These are phyloP conservation scores for Platorchestia sp. DNA, from an alignment of 1,140 invertebrate genomes.

Conservation along the genomic window DNA sequence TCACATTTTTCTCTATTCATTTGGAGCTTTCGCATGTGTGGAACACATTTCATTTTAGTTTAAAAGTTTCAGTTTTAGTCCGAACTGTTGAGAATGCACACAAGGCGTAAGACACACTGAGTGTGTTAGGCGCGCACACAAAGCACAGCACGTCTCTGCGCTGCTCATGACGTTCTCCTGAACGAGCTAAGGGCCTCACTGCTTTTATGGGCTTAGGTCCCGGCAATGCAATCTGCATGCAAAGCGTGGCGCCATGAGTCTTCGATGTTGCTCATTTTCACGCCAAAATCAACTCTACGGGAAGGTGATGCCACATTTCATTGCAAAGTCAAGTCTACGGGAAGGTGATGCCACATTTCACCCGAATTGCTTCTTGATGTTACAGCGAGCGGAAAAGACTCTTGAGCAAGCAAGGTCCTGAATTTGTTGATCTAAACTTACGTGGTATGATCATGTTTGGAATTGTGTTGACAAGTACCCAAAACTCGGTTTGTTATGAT, in stretches of 20 bases:
- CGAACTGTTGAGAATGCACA: neutral
- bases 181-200: neutral
- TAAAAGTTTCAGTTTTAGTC: too few relatives aligned
- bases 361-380: neutral
- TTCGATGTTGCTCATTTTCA: neutral
- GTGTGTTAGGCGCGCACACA: neutral
- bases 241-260: neutral
- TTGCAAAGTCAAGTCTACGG: neutral
- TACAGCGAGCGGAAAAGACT: neutral
- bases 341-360: neutral
- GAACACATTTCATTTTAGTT: too few relatives aligned
- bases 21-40: too few relatives aligned
- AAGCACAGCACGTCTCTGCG: neutral
- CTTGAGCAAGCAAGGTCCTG: neutral
- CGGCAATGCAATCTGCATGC: neutral
- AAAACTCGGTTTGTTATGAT: too few relatives aligned
- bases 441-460: neutral
- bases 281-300: neutral
- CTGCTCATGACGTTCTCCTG: neutral
- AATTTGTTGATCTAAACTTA: neutral
- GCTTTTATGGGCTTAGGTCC: neutral
- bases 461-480: neutral
- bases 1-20: too few relatives aligned
- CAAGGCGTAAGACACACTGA: neutral
- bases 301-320: neutral